A percentile compares a stretch with the other conserved stretches of the same genome.
These are phyloP conservation scores for Orthosia cruda DNA, from an alignment of 2,888 invertebrate genomes.

Conservation along the genomic window DNA sequence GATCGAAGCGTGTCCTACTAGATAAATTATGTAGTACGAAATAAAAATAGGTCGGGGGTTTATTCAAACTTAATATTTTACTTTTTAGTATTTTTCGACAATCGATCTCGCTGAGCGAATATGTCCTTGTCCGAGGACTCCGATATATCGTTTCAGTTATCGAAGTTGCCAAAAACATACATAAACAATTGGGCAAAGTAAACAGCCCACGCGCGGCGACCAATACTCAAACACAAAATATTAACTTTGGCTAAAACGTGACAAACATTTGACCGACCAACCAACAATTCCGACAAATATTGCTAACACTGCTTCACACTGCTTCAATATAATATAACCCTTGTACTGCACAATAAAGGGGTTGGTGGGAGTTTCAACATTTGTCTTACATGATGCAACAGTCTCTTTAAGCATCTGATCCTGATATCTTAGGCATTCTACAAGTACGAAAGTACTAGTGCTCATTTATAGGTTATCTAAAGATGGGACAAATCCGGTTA, in stretches of 20 bases:
- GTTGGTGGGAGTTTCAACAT: not conserved
- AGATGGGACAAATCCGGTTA: too few relatives aligned
- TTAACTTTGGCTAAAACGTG: conserved; percentile 27
- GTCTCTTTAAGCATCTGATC: not conserved
- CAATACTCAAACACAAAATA: conserved; percentile 45
- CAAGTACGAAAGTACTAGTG: too few relatives aligned
- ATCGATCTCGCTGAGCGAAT: too few relatives aligned
- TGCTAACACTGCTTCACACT: not conserved
- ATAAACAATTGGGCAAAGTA: conserved; percentile 23
- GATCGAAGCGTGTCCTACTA: too few relatives aligned
- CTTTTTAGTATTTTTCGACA: too few relatives aligned
- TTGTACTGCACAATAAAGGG: not conserved
- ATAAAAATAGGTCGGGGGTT: too few relatives aligned
- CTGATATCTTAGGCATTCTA: too few relatives aligned
- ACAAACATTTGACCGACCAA: conserved; percentile 29
- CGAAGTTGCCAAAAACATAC: conserved; percentile 7
- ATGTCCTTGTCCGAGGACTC: too few relatives aligned
- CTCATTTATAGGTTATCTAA: too few relatives aligned
- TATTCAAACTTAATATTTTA: too few relatives aligned
- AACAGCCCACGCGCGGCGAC: conserved; percentile 18
- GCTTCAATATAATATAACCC: conserved; percentile 13
- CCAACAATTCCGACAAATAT: conserved; percentile 33
- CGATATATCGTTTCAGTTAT: not conserved
- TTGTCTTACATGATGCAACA: not conserved
- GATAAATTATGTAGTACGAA: too few relatives aligned